Evolutionary conservation across 37 sponge, comb jelly and placozoan genomes (phyloP), one percentile per base, ranked within the genome.

Genomic region (Halichondria panicea): DNA sequence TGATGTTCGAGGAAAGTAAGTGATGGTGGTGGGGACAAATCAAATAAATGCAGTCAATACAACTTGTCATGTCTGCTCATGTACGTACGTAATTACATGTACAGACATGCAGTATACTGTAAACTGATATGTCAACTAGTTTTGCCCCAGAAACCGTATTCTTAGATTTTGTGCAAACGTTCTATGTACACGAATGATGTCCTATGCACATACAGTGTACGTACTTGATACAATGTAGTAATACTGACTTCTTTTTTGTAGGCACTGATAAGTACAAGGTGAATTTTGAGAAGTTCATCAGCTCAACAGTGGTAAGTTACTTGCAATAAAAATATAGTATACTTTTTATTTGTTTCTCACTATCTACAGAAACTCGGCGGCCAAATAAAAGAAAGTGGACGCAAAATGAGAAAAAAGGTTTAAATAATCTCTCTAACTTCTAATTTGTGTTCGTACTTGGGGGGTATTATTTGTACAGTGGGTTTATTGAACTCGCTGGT

Each of bases 1-100:
- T 80, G 13, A 9, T 44, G 22, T 80, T 70, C 58, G 87, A 87
- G 35, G 87, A 87, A 55, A 66, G 86, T 79, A 33, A 39, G 67
- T 19, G 19, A 48, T 48, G 52, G 15, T 85, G 79, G 72, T 65
- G 31, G 71, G 71, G 19, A 41, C 55, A 3, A 42, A 76, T 6
- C 75, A 75, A 38, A 74, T 72, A 25, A 66, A 85, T 46, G 70
- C 70, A 28, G 53, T 78, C 35, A 80, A 80, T 34, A 28, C 34
- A 25, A n/a, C n/a, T n/a, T n/a, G 15, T 18, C 52, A 48, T 48
- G 52, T 48, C 11, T 48, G 52, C 15, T 18, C 52, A 48, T 48
- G 52, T 48, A 48, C 52, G 15, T 15, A 48, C 15, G 52, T 48
- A 48, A 18, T n/a, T n/a, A n/a, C n/a, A n/a, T n/a, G n/a, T n/a